Evolutionary conservation across 2,797 vertebrate genomes (phyloP).

Genomic region (Schizothorax lantsangensis): DNA sequence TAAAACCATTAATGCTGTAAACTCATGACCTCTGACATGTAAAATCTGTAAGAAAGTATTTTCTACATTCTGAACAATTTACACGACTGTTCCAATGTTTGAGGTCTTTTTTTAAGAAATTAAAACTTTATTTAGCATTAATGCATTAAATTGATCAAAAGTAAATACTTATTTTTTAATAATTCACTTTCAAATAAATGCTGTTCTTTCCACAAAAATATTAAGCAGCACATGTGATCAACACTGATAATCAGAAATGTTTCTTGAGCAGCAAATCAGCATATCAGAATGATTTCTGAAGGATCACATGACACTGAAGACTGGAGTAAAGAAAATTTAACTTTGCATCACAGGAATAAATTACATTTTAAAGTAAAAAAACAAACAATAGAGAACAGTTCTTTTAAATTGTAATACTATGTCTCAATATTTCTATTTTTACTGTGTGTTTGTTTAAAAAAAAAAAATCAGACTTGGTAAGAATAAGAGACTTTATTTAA

Average conservation of each 20-base stretch:
- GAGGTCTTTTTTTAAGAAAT: neutral
- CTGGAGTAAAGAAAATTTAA: neutral
- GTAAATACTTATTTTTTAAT: neutral
- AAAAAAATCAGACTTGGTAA: neutral
- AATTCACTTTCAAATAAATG: neutral
- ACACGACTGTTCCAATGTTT: neutral
- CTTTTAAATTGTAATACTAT: neutral
- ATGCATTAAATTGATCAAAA: neutral
- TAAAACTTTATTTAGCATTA: neutral
- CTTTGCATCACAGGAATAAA: neutral
- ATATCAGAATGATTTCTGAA: neutral
- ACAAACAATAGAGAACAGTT: neutral
- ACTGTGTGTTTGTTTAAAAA: neutral
- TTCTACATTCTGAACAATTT: neutral
- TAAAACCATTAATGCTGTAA: neutral
- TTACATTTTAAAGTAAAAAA: neutral
- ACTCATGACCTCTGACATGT: neutral
- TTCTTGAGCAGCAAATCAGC: neutral
- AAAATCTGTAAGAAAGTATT: neutral
- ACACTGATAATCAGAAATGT: neutral
- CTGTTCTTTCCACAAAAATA: neutral
- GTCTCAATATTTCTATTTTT: neutral
- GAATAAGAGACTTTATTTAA: neutral
- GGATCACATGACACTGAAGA: neutral
- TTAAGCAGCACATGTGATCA: neutral